These are phyloP conservation scores for Halcyon senegalensis DNA, from an alignment of 2,113 vertebrate species.

Conservation along the genomic window DNA sequence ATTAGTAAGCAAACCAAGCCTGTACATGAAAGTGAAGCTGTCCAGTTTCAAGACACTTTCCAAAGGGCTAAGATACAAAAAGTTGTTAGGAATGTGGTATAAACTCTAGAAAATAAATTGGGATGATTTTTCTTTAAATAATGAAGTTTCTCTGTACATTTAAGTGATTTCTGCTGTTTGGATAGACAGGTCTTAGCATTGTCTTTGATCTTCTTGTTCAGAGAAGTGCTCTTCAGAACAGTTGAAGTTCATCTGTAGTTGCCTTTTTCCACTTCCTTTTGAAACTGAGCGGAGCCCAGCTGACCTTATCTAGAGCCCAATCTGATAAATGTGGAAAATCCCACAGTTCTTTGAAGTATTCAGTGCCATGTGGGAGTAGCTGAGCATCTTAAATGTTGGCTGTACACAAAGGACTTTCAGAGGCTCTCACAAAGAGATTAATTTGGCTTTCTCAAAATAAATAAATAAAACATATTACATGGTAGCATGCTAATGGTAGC, in stretches of 20 bases:
- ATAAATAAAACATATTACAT: neutral
- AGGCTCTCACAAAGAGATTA: neutral
- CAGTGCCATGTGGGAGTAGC: neutral
- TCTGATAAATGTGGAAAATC: neutral
- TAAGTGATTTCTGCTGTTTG: neutral
- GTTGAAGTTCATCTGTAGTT: neutral
- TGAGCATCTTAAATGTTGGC: neutral
- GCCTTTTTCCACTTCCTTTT: neutral
- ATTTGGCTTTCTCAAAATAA: neutral
- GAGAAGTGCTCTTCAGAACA: neutral
- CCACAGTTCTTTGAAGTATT: neutral
- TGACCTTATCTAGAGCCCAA: neutral
- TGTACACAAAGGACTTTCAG: neutral
- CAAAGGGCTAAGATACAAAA: neutral
- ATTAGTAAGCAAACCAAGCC: neutral
- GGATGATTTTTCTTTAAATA: neutral
- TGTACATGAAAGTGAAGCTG: neutral
- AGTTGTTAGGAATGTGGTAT: neutral
- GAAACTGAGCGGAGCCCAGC: neutral
- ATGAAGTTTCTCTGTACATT: neutral
- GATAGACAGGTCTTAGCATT: neutral
- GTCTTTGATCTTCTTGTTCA: neutral
- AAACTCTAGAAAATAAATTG: neutral
- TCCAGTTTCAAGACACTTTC: neutral
- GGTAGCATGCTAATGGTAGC: neutral